A percentile compares a stretch with the other conserved stretches of the same genome.
Evolutionary conservation across 1,140 invertebrate genomes (phyloP).

Genomic region (Bombus sylvicola): DNA sequence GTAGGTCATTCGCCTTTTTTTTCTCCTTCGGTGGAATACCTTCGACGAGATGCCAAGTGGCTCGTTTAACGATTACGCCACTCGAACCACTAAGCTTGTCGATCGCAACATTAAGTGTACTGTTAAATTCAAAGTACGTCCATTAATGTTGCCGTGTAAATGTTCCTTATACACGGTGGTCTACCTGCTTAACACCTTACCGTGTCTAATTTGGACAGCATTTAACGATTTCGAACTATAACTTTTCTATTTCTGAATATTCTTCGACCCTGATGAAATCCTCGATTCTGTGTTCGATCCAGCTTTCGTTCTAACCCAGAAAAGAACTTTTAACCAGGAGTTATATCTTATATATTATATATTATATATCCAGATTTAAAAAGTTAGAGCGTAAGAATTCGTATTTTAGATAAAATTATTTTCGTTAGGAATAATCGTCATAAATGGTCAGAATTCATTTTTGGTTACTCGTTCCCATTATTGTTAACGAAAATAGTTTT

Average conservation of each 20-base stretch:
- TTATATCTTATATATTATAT: background rate
- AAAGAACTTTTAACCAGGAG: background rate
- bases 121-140: slow-evolving; percentile 48
- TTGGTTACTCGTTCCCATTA: no score
- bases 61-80: slow-evolving; percentile 60
- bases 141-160: slow-evolving; percentile 45
- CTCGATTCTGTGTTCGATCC: no score
- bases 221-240: background rate
- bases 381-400: background rate
- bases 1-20: slow-evolving; percentile 59
- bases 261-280: no score
- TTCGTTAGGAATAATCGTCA: background rate
- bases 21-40: slow-evolving; percentile 46
- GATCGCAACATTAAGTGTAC: slow-evolving; percentile 52
- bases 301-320: background rate
- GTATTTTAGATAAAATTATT: no score
- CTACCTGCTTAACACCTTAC: background rate
- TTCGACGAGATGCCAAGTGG: slow-evolving; percentile 44
- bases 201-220: no score
- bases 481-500: no score
- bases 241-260: background rate
- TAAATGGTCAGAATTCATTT: no score
- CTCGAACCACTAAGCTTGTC: slow-evolving; percentile 53
- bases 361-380: background rate
- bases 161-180: background rate